These are phyloP conservation scores for Cinara cedri DNA, from an alignment of 2,888 invertebrate genomes.

Conservation along the genomic window DNA sequence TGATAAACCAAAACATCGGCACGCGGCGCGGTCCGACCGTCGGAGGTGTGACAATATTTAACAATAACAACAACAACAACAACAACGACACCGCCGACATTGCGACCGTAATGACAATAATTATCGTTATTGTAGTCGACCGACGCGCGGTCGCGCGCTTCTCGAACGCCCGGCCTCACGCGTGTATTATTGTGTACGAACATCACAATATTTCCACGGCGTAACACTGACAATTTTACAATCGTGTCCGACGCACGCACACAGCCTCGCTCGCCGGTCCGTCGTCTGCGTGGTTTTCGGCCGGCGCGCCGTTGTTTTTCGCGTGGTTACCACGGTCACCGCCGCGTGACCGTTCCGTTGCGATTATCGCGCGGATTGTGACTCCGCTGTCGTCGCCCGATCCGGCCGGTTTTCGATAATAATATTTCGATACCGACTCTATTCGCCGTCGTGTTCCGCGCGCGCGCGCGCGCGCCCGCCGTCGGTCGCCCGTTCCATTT, in stretches of 20 bases:
- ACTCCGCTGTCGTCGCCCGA: conserved; percentile 1
- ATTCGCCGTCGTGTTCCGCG: no score
- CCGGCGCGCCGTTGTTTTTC: neutral
- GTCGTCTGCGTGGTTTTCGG: neutral
- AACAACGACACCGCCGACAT: neutral
- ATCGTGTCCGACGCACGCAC: neutral
- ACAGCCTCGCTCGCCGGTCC: neutral
- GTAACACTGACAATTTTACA: no score
- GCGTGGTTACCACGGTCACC: neutral
- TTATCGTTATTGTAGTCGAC: neutral
- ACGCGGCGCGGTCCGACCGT: neutral
- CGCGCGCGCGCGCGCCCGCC: no score
- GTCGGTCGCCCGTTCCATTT: no score
- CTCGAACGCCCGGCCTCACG: neutral
- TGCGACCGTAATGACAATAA: neutral
- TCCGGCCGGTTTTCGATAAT: neutral
- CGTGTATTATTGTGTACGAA: no score
- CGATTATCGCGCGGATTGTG: neutral
- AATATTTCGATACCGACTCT: no score
- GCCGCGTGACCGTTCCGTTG: neutral
- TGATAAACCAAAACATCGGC: no score
- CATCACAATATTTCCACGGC: no score
- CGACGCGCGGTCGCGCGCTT: neutral
- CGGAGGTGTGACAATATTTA: no score
- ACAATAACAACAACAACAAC: no score